Evolutionary conservation across 2,888 invertebrate genomes (phyloP).

Genomic region (Orthonevra nobilis): DNA sequence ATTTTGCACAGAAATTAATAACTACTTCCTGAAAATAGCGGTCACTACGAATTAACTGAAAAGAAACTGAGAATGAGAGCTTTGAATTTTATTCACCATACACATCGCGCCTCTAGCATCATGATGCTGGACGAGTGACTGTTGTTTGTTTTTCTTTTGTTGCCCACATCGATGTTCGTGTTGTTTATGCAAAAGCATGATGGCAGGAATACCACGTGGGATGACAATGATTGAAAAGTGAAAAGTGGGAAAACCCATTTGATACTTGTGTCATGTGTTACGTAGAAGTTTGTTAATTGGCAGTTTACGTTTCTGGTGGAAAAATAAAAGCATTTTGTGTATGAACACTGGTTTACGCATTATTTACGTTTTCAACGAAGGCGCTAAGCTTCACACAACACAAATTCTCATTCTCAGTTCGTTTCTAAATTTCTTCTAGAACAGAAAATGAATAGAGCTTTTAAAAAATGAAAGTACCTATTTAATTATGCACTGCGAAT

Average conservation of each 20-base stretch:
- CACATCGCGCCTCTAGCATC: conserved; percentile 9
- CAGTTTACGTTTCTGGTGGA: conserved; percentile 21
- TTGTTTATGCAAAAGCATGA: conserved; percentile 46
- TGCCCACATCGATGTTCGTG: conserved; percentile 17
- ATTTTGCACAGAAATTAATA: too few relatives aligned
- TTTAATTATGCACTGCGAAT: too few relatives aligned
- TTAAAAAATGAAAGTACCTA: too few relatives aligned
- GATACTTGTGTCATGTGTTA: conserved; percentile 62
- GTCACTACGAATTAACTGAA: too few relatives aligned
- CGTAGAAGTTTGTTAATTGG: conserved; percentile 37
- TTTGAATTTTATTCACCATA: conserved; percentile 18
- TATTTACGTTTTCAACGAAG: too few relatives aligned
- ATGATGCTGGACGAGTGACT: conserved; percentile 25
- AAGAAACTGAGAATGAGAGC: conserved; percentile 35
- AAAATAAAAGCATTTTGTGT: too few relatives aligned
- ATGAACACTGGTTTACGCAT: too few relatives aligned
- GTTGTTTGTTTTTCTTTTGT: conserved; percentile 26
- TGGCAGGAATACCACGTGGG: conserved; percentile 52
- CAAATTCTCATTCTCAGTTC: too few relatives aligned
- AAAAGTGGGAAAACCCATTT: conserved; percentile 49
- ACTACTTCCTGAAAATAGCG: too few relatives aligned
- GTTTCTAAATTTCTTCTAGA: too few relatives aligned
- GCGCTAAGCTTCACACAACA: too few relatives aligned
- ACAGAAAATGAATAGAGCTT: too few relatives aligned
- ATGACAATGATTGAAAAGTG: conserved; percentile 27